Base-by-base conservation (phyloP, 2,797 vertebrate species). In the Paramormyrops hopkinsi region DNA sequence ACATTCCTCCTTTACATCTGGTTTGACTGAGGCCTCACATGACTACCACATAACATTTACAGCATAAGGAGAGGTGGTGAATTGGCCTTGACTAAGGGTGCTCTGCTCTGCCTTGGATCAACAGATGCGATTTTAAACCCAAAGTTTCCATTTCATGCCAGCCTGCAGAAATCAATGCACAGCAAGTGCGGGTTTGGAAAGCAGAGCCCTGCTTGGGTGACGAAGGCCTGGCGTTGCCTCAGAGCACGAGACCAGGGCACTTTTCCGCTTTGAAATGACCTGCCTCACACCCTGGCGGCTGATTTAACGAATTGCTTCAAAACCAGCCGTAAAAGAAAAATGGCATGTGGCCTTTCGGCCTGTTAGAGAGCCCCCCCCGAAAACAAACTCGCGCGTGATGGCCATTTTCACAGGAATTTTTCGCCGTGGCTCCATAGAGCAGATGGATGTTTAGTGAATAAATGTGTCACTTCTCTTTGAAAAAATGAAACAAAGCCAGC, bases 261-360 rank as follows among this genome's bases (percentile, higher is more conserved):
- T n/a, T 79, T 19, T 3, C 14, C 6, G 2, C 19, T 79, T 44
- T 79, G 17, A n/a, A 41, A 79, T 79, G 29, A 79, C 73, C 37
- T 44, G 41, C 44, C 41, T 44, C 73, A 44, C 73, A 79, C 37
- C 33, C 73, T 44, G 14, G 17, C 17, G 7, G 73, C 19, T 19
- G 73, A 79, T 79, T 79, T 79, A 79, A 79, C 41, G 5, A 79
- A 79, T 79, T n/a, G 73, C 73, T 46, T 79, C 41, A 79, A 79
- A 73, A 46, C 44, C 17, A 79, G 41, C 17, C 14, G 12, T 44
- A 79, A 79, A 33, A 79, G 73, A 79, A 79, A n/a, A 79, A 46
- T n/a, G 19, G 17, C 73, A 37, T 46, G 73, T 7, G 5, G 73
- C 73, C 37, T 19, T 79, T 79, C 6, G 1, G 44, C 37, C 73